These are phyloP conservation scores for Philonicus albiceps DNA, from an alignment of 2,888 invertebrate species.

Conservation along the genomic window DNA sequence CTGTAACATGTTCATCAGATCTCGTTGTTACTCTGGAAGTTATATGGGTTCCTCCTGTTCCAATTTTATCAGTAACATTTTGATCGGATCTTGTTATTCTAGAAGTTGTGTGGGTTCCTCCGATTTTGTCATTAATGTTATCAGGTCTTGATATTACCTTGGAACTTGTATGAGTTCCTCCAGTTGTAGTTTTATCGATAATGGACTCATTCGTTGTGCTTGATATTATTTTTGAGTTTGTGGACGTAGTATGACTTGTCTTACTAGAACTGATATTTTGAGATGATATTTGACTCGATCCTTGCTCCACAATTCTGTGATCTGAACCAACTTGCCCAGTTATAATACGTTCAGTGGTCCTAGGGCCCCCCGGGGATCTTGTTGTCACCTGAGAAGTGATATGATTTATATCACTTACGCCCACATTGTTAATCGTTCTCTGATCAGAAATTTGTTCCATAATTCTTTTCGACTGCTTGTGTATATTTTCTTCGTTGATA, in stretches of 20 bases:
- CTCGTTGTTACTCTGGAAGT: not conserved
- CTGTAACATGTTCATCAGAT: not conserved
- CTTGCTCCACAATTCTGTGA: not conserved
- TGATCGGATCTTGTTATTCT: not conserved
- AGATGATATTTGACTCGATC: not conserved
- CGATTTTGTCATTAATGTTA: not conserved
- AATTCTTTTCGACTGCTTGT: not conserved
- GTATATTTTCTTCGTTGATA: conserved; percentile 51
- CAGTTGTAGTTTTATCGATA: not conserved
- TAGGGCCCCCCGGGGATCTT: not conserved
- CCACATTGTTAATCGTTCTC: not conserved
- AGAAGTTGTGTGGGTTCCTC: not conserved
- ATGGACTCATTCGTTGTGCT: not conserved
- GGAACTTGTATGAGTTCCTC: not conserved
- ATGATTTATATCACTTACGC: not conserved
- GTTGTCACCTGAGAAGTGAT: not conserved
- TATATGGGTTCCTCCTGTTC: not conserved
- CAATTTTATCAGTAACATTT: not conserved
- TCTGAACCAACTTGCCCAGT: not conserved
- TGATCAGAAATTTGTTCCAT: not conserved
- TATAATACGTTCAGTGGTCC: not conserved
- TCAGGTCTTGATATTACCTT: not conserved
- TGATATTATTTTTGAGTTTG: not conserved
- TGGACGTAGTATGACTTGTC: not conserved
- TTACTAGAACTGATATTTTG: not conserved